phyloP scores from a whole-genome alignment of 2,888 invertebrate species.

The Dryocosmus kuriphilus region DNA sequence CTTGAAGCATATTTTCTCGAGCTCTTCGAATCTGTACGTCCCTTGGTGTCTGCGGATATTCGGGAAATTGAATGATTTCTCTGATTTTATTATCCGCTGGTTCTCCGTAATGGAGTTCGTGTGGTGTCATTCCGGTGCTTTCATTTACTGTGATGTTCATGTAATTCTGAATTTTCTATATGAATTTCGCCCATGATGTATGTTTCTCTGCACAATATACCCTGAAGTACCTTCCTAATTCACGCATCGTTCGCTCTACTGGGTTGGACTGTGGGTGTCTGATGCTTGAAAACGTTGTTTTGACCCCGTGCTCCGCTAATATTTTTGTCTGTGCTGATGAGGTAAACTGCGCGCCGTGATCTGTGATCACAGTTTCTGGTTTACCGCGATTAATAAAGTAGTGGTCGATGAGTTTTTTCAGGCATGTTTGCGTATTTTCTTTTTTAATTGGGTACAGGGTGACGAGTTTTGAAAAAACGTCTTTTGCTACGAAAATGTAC shows the following conservation, averaged over 20 bases:
- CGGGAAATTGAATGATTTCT: too few species aligned
- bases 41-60: too few species aligned
- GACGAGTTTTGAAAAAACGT: neutral
- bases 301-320: neutral
- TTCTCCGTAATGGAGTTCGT: neutral
- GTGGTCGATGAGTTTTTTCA: neutral
- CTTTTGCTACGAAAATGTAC: neutral
- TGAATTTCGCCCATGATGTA: neutral
- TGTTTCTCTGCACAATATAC: neutral
- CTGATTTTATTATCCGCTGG: too few species aligned
- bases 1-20: too few species aligned
- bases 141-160: neutral
- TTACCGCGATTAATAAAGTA: neutral
- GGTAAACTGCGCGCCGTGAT: neutral
- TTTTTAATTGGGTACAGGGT: too few species aligned
- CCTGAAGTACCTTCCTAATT: neutral
- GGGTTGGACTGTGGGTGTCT: neutral
- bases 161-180: neutral
- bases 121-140: neutral
- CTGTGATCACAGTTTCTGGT: neutral
- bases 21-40: too few species aligned
- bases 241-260: neutral
- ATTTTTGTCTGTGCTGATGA: neutral
- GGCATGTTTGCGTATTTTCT: neutral
- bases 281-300: neutral